Base-by-base conservation (phyloP, 2,797 vertebrate species). In the Hafferia zeledoni region DNA sequence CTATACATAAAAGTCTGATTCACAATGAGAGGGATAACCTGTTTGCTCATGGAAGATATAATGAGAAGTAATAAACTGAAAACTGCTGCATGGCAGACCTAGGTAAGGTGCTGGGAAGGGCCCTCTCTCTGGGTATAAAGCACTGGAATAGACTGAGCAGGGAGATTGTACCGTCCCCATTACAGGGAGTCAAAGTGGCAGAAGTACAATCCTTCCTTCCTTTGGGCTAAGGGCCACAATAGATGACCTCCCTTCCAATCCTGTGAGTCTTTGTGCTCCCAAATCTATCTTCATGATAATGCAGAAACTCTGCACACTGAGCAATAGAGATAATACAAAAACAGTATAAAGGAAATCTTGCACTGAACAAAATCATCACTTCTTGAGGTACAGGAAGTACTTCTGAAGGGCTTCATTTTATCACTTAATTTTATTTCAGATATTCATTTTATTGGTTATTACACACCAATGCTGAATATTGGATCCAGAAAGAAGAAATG, bases 381-480 rank as follows among this genome's bases (percentile, higher is more conserved):
- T 53, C n/a, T 53, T 76, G 52, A 91, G 88, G 37, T 68, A 72
- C 27, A 86, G 69, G 89, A 95, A 70, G 41, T 64, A 80, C 30
- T 91, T 93, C 39, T 56, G 52, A 94, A 92, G 49, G 61, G 17
- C 41, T 91, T 93, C 20, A 79, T 88, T 95, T 93, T 90, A 59
- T 90, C 83, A 18, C 55, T 81, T 88, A 75, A 78, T 82, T 93
- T 93, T 72, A 86, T 88, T 91, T 90, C 76, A 94, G 39, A 30
- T 69, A 65, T 83, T 89, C 37, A 15, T 81, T 93, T 71, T 56
- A 79, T 37, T 79, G 23, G 35, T 85, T 81, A 47, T 43, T 94
- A 79, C 30, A 78, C 35, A 53, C 11, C 13, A 53, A 31, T 65
- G 41, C 37, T 69, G 67, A 88, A 83, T 65, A 84, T 11, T 69